Percentiles rank a stretch among this genome's conserved stretches.
Evolutionary conservation across 1,140 invertebrate species (phyloP).

Genomic region (Oppia nitens): DNA sequence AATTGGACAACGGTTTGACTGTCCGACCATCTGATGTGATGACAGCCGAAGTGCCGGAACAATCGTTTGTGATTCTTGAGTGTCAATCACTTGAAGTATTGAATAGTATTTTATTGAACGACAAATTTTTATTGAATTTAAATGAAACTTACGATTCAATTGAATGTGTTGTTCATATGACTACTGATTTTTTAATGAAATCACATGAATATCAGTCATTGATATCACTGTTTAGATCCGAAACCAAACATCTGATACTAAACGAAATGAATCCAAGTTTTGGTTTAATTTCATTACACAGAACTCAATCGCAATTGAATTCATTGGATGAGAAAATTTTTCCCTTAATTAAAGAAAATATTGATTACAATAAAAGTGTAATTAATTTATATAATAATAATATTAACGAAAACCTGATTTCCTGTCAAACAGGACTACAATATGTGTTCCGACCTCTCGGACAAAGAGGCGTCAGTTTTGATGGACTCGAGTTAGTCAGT

Average conservation of each 20-base stretch:
- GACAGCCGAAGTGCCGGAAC: conserved; percentile 46
- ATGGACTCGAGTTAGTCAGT: not conserved
- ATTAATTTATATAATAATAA: not conserved
- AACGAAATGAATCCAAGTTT: conserved; percentile 23
- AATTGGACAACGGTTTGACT: conserved; percentile 48
- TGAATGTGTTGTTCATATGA: conserved; percentile 66
- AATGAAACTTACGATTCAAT: conserved; percentile 16
- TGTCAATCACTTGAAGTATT: conserved; percentile 53
- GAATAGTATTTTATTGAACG: conserved; percentile 35
- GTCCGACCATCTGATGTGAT: conserved; percentile 59
- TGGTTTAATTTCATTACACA: conserved; percentile 20
- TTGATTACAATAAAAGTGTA: not conserved
- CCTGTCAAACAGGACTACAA: not conserved
- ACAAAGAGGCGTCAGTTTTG: conserved; percentile 22
- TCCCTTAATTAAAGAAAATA: conserved; percentile 18
- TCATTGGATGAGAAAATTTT: conserved; percentile 25
- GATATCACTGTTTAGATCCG: conserved; percentile 35
- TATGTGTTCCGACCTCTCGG: conserved; percentile 34
- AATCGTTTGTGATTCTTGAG: conserved; percentile 52
- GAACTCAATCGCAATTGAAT: conserved; percentile 23
- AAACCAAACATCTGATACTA: conserved; percentile 23
- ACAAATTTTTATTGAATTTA: conserved; percentile 26
- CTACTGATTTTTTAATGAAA: conserved; percentile 46
- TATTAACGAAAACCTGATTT: conserved; percentile 30
- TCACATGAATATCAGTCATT: conserved; percentile 50